Evolutionary conservation across 1,140 invertebrate genomes (phyloP).

Genomic region (Polypedilum vanderplanki): DNA sequence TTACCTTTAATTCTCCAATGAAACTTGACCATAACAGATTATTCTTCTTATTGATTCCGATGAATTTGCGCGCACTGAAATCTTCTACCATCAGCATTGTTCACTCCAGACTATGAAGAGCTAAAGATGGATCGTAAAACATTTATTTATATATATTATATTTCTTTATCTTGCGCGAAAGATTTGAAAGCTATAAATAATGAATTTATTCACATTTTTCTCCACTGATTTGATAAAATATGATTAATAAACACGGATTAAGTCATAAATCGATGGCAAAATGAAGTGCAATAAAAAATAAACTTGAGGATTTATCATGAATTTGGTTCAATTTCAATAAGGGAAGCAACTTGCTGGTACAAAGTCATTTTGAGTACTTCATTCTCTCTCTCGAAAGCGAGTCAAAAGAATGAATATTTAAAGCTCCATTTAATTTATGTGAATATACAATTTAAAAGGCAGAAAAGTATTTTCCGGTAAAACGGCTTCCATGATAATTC

Average conservation of each 20-base stretch:
- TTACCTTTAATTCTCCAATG: no score
- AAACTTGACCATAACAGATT: no score
- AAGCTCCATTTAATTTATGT: not conserved
- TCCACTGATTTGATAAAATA: conserved; percentile 23
- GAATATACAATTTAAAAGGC: not conserved
- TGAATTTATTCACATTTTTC: conserved; percentile 7
- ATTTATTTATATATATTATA: not conserved
- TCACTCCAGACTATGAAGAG: not conserved
- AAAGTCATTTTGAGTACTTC: not conserved
- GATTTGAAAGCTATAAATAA: conserved; percentile 24
- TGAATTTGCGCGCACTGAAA: no score
- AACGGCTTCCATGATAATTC: conserved; percentile 22
- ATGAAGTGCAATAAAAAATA: not conserved
- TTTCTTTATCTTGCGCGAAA: not conserved
- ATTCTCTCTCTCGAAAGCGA: no score
- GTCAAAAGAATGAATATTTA: not conserved
- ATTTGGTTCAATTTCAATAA: not conserved
- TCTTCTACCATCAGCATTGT: no score
- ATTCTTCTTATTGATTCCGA: no score
- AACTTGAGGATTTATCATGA: not conserved
- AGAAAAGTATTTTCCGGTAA: not conserved
- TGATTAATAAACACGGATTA: conserved; percentile 27
- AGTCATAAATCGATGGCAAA: conserved; percentile 27
- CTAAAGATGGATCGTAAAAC: conserved; percentile 17
- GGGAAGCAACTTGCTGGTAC: not conserved